Conservation (phyloP, 2,888 invertebrate species). For the Gnatocerus cornutus region DNA sequence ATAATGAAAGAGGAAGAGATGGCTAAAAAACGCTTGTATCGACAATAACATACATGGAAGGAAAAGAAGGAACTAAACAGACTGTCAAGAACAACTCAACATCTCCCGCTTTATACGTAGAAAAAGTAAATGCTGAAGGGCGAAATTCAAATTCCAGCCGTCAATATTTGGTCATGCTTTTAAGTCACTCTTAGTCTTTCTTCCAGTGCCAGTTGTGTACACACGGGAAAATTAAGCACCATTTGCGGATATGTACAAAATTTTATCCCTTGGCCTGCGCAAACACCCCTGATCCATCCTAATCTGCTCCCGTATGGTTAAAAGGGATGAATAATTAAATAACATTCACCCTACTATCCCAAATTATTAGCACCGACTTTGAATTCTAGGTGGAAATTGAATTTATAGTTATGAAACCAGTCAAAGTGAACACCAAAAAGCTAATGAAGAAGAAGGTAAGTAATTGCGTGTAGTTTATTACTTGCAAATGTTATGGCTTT, state of each 20-base stretch:
- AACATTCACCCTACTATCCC: constrained; percentile 17
- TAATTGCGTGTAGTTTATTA: too few relatives aligned
- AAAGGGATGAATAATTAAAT: constrained; percentile 40
- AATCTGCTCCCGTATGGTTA: constrained; percentile 29
- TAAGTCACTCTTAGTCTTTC: constrained; percentile 3
- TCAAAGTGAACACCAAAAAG: not conserved
- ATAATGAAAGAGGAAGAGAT: too few relatives aligned
- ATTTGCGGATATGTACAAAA: constrained; percentile 35
- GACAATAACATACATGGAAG: too few relatives aligned
- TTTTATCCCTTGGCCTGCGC: constrained; percentile 10
- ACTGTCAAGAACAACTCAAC: too few relatives aligned
- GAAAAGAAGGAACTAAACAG: too few relatives aligned
- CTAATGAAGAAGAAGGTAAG: too few relatives aligned
- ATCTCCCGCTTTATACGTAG: too few relatives aligned
- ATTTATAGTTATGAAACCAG: not conserved
- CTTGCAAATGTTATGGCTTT: too few relatives aligned
- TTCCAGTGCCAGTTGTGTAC: constrained; percentile 6
- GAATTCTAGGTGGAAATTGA: constrained; percentile 6
- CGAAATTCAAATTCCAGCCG: not conserved
- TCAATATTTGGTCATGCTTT: constrained; percentile 6
- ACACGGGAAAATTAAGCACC: constrained; percentile 18
- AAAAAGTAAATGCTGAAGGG: too few relatives aligned
- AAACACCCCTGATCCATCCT: constrained; percentile 20
- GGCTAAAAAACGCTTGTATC: too few relatives aligned
- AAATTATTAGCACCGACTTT: not conserved